A percentile compares a stretch with the other conserved stretches of the same genome.
Evolutionary conservation across 2,113 vertebrate species (phyloP).

Genomic region (Chloebia gouldiae): DNA sequence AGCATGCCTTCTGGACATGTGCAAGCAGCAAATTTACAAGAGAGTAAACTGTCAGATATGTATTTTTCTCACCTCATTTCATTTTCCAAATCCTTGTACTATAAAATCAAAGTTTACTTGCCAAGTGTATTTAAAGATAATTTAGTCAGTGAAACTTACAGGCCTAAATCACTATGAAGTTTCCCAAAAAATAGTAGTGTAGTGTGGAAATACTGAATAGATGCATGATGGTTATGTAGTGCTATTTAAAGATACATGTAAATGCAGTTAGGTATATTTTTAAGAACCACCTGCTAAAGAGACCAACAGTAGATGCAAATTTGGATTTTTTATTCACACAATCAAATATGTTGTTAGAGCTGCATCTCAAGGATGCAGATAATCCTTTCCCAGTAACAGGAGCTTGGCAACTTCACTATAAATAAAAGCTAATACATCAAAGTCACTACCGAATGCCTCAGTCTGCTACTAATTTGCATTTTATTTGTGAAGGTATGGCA

Average conservation of each 20-base stretch:
- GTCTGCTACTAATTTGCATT: neutral
- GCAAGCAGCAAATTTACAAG: neutral
- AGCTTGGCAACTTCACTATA: neutral
- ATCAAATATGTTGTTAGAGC: neutral
- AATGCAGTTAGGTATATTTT: neutral
- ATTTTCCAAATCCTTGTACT: neutral
- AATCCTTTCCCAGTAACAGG: neutral
- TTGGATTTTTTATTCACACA: neutral
- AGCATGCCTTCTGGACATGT: neutral
- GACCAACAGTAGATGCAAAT: neutral
- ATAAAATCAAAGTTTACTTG: neutral
- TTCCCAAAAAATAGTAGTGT: neutral
- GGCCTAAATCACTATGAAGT: neutral
- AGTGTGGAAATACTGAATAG: neutral
- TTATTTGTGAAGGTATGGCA: neutral
- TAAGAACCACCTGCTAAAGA: neutral
- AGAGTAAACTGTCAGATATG: neutral
- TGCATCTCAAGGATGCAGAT: neutral
- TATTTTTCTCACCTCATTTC: neutral
- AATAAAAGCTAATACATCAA: neutral
- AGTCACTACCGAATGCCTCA: neutral
- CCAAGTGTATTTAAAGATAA: neutral
- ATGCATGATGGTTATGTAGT: neutral
- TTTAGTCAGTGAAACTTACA: neutral
- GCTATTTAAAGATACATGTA: neutral